These are phyloP conservation scores for Sebastes diaconus DNA, from an alignment of 2,797 vertebrate species.

Conservation along the genomic window DNA sequence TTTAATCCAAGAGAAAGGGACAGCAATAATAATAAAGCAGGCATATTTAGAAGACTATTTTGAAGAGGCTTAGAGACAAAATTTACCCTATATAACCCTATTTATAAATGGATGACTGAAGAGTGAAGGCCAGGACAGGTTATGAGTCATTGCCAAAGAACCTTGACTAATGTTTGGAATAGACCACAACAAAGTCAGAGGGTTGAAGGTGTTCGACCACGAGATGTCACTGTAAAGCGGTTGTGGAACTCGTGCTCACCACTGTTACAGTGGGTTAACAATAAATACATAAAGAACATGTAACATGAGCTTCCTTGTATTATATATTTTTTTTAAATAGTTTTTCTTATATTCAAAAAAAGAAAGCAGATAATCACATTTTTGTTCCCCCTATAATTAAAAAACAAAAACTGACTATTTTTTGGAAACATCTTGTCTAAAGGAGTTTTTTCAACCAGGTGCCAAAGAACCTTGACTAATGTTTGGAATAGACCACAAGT, in stretches of 20 bases:
- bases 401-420: background rate
- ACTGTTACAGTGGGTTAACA: background rate
- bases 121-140: background rate
- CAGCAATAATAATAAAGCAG: background rate
- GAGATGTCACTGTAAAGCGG: constrained; percentile 32
- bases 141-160: background rate
- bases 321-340: background rate
- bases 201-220: background rate
- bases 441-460: background rate
- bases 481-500: background rate
- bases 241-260: background rate
- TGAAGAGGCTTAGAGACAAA: background rate
- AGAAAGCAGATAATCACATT: background rate
- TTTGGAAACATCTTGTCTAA: background rate
- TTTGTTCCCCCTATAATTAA: background rate
- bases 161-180: background rate
- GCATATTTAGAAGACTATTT: background rate
- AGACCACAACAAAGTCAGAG: background rate
- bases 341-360: background rate
- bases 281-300: background rate
- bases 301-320: background rate
- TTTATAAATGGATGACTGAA: background rate
- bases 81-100: background rate
- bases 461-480: background rate
- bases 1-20: background rate